These are phyloP conservation scores for Monomorium pharaonis DNA, from an alignment of 1,140 invertebrate species.

Conservation along the genomic window DNA sequence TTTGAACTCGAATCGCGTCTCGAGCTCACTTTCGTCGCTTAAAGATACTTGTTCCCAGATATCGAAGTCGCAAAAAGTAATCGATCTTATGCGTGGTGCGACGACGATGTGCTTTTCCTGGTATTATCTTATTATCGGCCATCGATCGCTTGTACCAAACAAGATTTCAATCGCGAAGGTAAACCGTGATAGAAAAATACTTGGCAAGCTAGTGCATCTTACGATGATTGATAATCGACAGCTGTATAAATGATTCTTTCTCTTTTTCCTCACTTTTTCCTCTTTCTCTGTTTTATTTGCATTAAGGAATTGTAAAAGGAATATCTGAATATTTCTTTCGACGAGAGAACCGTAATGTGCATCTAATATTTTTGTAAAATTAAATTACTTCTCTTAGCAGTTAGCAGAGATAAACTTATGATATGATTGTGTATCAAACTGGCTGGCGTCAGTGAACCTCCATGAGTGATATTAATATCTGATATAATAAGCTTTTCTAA, in stretches of 20 bases:
- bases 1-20: background rate
- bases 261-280: background rate
- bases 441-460: background rate
- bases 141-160: constrained; percentile 29
- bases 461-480: constrained; percentile 17
- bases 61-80: constrained; percentile 28
- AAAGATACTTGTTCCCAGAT: constrained; percentile 28
- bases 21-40: constrained; percentile 6
- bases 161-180: constrained; percentile 39
- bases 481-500: constrained; percentile 8
- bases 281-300: constrained; percentile 10
- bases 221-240: constrained; percentile 60
- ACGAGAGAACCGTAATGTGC: background rate
- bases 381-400: background rate
- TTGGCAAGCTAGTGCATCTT: constrained; percentile 9
- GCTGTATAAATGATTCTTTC: constrained; percentile 43
- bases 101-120: background rate
- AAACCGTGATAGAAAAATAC: constrained; percentile 40
- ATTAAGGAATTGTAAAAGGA: constrained; percentile 36
- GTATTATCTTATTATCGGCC: constrained; percentile 49
- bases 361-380: too few relatives aligned
- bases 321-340: constrained; percentile 12
- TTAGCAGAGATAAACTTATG: background rate
- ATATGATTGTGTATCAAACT: background rate
- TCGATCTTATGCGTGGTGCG: constrained; percentile 4